Evolutionary conservation across 2,113 vertebrate species (phyloP).

Genomic region (Carlito syrichta): DNA sequence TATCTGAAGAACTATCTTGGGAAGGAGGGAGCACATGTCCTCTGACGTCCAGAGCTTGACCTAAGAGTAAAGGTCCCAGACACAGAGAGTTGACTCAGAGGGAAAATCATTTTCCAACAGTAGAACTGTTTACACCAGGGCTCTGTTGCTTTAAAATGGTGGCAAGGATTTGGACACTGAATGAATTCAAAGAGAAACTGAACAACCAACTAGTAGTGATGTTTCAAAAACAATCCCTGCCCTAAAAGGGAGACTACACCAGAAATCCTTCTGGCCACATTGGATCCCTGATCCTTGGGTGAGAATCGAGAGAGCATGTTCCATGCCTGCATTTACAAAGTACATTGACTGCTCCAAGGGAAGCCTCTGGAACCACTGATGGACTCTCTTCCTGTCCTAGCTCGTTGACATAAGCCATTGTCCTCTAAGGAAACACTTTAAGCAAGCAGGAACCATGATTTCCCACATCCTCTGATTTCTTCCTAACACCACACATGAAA

Average conservation of each 20-base stretch:
- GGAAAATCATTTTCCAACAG: neutral
- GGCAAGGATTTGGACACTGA: neutral
- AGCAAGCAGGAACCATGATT: neutral
- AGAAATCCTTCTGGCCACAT: neutral
- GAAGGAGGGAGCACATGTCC: fast-evolving
- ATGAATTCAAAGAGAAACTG: neutral
- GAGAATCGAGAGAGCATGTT: neutral
- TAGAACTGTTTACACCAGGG: neutral
- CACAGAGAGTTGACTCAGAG: neutral
- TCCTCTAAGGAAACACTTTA: neutral
- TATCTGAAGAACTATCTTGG: neutral
- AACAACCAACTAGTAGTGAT: neutral
- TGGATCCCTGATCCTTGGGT: neutral
- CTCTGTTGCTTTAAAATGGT: neutral
- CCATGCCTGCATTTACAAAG: neutral
- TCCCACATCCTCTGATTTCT: neutral
- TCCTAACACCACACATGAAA: neutral
- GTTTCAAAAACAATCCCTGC: neutral
- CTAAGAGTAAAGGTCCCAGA: neutral
- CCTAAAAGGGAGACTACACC: neutral
- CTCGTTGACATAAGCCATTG: neutral
- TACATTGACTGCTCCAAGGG: neutral
- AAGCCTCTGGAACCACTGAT: neutral
- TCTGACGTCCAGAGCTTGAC: neutral
- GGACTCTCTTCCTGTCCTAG: neutral